Base-by-base conservation (phyloP, 2,113 vertebrate species). In the Desmodus rotundus region DNA sequence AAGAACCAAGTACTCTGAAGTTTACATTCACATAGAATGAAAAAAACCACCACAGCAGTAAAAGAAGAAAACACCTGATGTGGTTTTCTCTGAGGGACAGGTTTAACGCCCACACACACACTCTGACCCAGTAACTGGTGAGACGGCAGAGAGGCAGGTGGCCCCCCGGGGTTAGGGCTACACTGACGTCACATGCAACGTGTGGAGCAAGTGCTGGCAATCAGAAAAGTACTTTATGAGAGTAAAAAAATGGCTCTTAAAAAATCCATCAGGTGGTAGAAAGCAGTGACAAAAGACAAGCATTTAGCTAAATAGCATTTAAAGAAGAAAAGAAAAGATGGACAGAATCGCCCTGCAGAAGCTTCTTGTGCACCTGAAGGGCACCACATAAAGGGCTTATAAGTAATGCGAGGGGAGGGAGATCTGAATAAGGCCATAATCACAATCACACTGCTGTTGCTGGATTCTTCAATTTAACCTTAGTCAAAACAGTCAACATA, bases 191-290 rank as follows among this genome's bases (percentile, higher is more conserved):
- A 76, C 61, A 74, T 56, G 41, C 22, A 83, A 74, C 45, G 61
- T 36, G 86, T 73, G 78, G 94, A 94, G 52, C 61, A 85, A 89
- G 67, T 45, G 33, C 58, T 83, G 82, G 85, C 54, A 86, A 78
- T 45, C 15, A 11, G 92, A 84, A 90, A 83, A 89, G 43, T 76
- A 65, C 89, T 91, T 94, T 86, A 72, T 93, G 74, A 91, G 50
- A 31, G 61, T 65, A 94, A 92, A 85, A 78, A 96, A 97, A 93
- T 77, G 96, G 72, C 14, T 81, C 61, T 89, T 31, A 52, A 94
- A 68, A 84, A 81, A 54, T 5, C n/a, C 76, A 47, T 26, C 77
- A 56, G 47, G 50, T 68, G 67, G 73, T 20, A 89, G 56, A 83
- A 87, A 82, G 26, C 78, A 95, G 11, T 31, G 61, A 92, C 63